Evolutionary conservation across 2,888 invertebrate genomes (phyloP).

Genomic region (Dermolepida albohirtum): DNA sequence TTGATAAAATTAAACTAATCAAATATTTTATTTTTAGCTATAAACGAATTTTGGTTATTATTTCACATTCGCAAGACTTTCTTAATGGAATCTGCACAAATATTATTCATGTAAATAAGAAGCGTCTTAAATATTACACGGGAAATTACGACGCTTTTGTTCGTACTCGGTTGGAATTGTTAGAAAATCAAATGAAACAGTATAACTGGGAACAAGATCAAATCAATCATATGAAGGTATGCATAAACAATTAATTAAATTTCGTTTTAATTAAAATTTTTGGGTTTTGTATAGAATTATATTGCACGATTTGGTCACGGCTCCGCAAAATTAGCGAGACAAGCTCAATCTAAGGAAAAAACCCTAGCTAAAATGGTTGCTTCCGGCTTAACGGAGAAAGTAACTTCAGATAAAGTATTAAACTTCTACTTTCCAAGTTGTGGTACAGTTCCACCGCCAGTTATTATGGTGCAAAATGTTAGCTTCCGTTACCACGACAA

Average conservation of each 20-base stretch:
- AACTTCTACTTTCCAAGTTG: conserved; percentile 97
- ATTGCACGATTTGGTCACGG: conserved; percentile 99
- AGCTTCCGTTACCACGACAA: conserved; percentile 92
- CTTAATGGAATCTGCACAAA: conserved; percentile 97
- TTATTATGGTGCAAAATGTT: conserved; percentile 99
- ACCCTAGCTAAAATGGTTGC: conserved; percentile 99
- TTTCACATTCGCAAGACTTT: conserved; percentile 99
- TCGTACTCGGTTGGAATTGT: conserved; percentile 90
- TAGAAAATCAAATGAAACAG: conserved; percentile 99
- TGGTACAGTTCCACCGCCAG: conserved; percentile 97
- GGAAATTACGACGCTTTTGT: conserved; percentile 94
- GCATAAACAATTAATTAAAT: not conserved
- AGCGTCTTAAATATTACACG: conserved; percentile 93
- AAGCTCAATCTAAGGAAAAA: conserved; percentile 99
- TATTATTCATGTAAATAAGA: conserved; percentile 95
- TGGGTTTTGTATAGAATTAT: conserved; percentile 77
- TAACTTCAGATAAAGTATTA: conserved; percentile 88
- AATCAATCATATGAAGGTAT: conserved; percentile 96
- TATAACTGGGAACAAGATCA: conserved; percentile 99
- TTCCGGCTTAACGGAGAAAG: conserved; percentile 96
- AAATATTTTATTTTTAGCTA: conserved; percentile 71
- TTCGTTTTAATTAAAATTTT: conserved; percentile 16
- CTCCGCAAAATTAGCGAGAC: conserved; percentile 96
- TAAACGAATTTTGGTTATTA: conserved; percentile 95
- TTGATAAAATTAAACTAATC: too few relatives aligned